phyloP scores from a whole-genome alignment of 2,888 invertebrate genomes.

The Oligia latruncula region DNA sequence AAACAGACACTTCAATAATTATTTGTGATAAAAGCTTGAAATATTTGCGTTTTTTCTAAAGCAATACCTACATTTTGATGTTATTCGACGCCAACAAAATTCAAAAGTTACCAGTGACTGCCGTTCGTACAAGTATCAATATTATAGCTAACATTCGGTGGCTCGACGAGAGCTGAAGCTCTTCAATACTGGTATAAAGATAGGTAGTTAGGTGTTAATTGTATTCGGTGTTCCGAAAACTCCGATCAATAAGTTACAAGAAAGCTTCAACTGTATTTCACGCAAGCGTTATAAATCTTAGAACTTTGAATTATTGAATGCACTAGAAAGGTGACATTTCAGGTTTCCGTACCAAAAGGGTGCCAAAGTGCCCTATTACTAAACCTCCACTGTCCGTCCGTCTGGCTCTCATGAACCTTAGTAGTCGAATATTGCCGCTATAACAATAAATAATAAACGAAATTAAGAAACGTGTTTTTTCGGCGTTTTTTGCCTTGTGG shows the following conservation, averaged over 20 bases:
- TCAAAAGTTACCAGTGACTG: not conserved
- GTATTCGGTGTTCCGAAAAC: not conserved
- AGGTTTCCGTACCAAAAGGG: too few relatives aligned
- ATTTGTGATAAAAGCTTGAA: not conserved
- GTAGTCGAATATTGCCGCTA: too few relatives aligned
- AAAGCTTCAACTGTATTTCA: not conserved
- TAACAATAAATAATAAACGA: too few relatives aligned
- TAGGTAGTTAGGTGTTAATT: not conserved
- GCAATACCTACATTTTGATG: not conserved
- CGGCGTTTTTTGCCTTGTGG: not conserved
- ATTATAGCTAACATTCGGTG: not conserved
- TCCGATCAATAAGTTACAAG: constrained; percentile 20
- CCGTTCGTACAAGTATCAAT: not conserved
- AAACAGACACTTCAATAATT: too few relatives aligned
- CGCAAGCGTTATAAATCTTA: not conserved
- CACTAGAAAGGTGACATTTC: not conserved
- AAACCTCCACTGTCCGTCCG: not conserved
- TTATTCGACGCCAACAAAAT: not conserved
- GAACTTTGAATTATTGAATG: constrained; percentile 31
- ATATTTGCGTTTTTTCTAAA: too few relatives aligned
- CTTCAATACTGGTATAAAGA: not conserved
- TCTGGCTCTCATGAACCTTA: too few relatives aligned
- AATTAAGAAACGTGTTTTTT: too few relatives aligned
- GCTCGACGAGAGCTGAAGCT: not conserved
- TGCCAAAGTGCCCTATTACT: too few relatives aligned